Conservation (phyloP, 1,140 invertebrate genomes). For the Drosophila pallidifrons region DNA sequence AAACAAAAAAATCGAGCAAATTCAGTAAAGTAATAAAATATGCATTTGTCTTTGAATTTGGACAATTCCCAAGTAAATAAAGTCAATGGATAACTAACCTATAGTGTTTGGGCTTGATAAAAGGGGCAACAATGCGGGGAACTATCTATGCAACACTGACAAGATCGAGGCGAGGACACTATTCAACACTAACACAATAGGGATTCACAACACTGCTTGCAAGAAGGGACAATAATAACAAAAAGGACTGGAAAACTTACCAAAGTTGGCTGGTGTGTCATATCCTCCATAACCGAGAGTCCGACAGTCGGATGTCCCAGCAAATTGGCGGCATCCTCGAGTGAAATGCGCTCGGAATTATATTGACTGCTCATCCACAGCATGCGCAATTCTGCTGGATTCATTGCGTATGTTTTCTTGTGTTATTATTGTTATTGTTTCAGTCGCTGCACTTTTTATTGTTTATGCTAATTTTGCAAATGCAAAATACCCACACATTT, state of each 20-base stretch:
- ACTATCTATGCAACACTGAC: constrained; percentile 34
- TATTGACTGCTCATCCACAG: constrained; percentile 90
- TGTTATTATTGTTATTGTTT: constrained; percentile 14
- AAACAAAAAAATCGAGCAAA: constrained; percentile 4
- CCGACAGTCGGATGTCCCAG: constrained; percentile 74
- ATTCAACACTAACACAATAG: neutral
- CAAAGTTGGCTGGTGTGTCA: constrained; percentile 78
- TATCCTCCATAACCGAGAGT: constrained; percentile 83
- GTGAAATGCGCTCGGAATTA: constrained; percentile 76
- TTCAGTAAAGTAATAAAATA: neutral
- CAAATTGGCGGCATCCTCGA: constrained; percentile 76
- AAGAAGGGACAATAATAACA: neutral
- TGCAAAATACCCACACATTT: constrained; percentile 3
- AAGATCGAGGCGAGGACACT: neutral
- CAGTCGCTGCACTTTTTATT: constrained; percentile 15
- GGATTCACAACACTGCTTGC: neutral
- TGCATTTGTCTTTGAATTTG: neutral
- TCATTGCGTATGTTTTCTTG: constrained; percentile 56
- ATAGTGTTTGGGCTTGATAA: constrained; percentile 68
- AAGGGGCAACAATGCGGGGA: too few relatives aligned
- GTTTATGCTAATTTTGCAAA: constrained; percentile 7
- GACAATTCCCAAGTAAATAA: constrained; percentile 55
- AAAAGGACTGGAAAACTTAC: constrained; percentile 52
- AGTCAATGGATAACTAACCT: constrained; percentile 21
- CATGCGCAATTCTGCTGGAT: constrained; percentile 88